Evolutionary conservation across 2,113 vertebrate genomes (phyloP).

Genomic region (Mastomys coucha): DNA sequence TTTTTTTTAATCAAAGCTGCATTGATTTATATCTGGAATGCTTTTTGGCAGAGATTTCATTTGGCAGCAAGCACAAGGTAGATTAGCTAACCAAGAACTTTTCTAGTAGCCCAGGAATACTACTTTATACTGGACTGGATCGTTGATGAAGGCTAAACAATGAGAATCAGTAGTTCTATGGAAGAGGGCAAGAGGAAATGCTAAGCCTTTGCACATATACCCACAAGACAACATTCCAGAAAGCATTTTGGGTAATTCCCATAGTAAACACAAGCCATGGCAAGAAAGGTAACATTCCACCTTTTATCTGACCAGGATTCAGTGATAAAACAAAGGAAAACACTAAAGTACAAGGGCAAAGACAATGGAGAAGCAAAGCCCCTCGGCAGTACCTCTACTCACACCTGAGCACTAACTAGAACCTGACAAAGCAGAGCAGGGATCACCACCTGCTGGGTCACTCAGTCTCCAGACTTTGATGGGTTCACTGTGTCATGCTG

Average conservation of each 20-base stretch:
- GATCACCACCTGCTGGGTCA: background rate
- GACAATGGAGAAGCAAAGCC: background rate
- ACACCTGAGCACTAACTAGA: background rate
- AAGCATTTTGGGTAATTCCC: background rate
- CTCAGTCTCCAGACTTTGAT: background rate
- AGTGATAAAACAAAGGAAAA: conserved; percentile 1
- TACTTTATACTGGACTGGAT: background rate
- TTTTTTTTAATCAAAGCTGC: conserved; percentile 50
- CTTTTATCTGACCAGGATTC: background rate
- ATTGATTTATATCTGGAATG: background rate
- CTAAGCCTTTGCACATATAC: background rate
- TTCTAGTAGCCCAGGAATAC: background rate
- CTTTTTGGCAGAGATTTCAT: background rate
- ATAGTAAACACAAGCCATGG: background rate
- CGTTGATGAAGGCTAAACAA: background rate
- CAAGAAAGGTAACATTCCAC: background rate
- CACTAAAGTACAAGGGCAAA: background rate
- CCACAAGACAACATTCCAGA: background rate
- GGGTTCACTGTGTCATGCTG: background rate
- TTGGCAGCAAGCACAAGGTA: background rate
- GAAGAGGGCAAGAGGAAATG: background rate
- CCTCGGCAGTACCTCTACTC: background rate
- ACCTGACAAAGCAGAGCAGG: background rate
- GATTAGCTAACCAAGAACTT: background rate
- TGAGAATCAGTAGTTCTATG: conserved; percentile 6